Evolutionary conservation across 2,888 invertebrate genomes (phyloP), one percentile per base, ranked within the genome.

Genomic region (Hirtodrosophila alboralis): DNA sequence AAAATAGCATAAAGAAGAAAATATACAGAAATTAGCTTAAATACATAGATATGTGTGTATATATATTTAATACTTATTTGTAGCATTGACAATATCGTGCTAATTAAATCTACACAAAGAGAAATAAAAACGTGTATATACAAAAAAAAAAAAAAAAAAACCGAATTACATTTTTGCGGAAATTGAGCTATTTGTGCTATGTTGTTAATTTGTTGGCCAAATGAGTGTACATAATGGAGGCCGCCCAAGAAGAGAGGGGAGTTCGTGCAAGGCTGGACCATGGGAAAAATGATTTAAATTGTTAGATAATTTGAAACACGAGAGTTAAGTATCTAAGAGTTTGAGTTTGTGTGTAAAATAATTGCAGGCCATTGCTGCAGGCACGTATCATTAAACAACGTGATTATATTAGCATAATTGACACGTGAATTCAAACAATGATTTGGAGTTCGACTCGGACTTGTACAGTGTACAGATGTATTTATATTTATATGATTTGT

Each of bases 101-200:
- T 76, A 80, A 80, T 75, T 72, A 51, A 40, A 62, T 48, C 45
- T 45, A 37, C 54, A 60, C 59, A 48, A 27, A 6, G 45, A 34
- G 47, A 48, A 40, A 43, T 10, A 6, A n/a, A 16, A 14, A n/a
- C 16, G 2, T 16, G 28, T 56, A 16, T 18, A 26, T 36, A 26
- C 40, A 28, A 47, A 41, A 48, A 28, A 47, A 43, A 48, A 44
- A 34, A 26, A 30, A 37, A 56, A 60, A 51, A 38, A 31, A 56
- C 30, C 30, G 21, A 57, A 70, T 75, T 66, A 75, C 70, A 80
- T 53, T 23, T 67, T 80, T 53, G 61, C 81, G 75, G 77, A 84
- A 81, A 81, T 81, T 65, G 70, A 84, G 68, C 63, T 52, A 71
- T 81, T 80, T 61, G 72, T 57, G 56, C 44, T 18, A 14, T 37